Evolutionary conservation across 2,888 invertebrate genomes (phyloP).

Genomic region (Portevinia maculata): DNA sequence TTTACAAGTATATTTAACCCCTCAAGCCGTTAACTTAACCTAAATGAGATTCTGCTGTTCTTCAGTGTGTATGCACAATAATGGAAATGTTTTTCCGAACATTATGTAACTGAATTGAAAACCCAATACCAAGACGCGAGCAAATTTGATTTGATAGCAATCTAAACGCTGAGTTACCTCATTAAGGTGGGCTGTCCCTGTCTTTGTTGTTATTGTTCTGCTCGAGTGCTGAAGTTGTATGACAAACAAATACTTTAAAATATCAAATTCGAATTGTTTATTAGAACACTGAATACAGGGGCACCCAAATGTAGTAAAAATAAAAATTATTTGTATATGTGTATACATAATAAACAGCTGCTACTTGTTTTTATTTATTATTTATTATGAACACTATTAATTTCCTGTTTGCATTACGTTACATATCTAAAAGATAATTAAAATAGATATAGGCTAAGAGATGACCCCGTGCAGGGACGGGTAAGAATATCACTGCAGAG

Average conservation of each 20-base stretch:
- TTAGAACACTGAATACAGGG: not conserved
- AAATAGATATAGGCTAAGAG: too few species aligned
- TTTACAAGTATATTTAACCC: too few species aligned
- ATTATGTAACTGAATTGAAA: not conserved
- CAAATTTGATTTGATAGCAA: conserved; percentile 27
- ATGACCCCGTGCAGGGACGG: too few species aligned
- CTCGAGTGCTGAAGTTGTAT: conserved; percentile 22
- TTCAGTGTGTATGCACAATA: not conserved
- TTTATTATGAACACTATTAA: too few species aligned
- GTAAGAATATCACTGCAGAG: too few species aligned
- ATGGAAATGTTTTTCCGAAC: conserved; percentile 1
- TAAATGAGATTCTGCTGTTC: too few species aligned
- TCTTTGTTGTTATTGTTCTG: conserved; percentile 18
- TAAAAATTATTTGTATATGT: too few species aligned
- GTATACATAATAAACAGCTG: too few species aligned
- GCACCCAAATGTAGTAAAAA: not conserved
- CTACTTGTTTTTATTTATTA: too few species aligned
- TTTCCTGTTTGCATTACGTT: too few species aligned
- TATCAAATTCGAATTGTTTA: not conserved
- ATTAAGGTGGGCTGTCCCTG: conserved; percentile 1
- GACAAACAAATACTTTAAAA: not conserved
- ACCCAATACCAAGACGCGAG: conserved; percentile 3
- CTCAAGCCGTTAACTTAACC: too few species aligned
- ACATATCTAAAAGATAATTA: too few species aligned
- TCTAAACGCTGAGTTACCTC: conserved; percentile 17